Evolutionary conservation across 2,113 vertebrate species (phyloP).

Genomic region (Aleadryas rufinucha): DNA sequence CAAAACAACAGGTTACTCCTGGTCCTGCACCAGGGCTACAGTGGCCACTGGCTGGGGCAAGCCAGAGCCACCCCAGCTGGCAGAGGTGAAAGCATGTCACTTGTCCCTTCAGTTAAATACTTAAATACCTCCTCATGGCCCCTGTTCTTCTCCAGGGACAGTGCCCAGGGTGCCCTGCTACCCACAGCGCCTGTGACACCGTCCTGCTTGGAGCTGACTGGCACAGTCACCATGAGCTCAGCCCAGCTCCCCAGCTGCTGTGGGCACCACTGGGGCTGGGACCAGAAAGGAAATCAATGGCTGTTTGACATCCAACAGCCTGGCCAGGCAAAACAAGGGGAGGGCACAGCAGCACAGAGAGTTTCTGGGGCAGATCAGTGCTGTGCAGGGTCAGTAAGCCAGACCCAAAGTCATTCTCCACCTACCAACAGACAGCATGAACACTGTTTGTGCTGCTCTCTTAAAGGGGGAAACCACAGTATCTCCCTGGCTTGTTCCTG

Average conservation of each 20-base stretch:
- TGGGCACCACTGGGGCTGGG: not conserved
- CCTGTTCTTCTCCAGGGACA: not conserved
- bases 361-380: not conserved
- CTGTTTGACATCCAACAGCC: not conserved
- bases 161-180: not conserved
- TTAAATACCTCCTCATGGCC: fast-evolving
- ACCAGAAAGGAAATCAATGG: not conserved
- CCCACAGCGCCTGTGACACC: not conserved
- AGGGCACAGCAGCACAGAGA: not conserved
- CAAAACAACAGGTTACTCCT: not conserved
- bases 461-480: not conserved
- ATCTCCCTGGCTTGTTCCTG: not conserved
- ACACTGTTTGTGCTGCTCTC: not conserved
- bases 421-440: fast-evolving
- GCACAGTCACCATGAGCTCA: not conserved
- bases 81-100: not conserved
- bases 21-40: not conserved
- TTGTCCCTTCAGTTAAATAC: not conserved
- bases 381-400: not conserved
- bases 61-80: not conserved
- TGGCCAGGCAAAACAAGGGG: not conserved
- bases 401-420: not conserved
- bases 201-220: fast-evolving
- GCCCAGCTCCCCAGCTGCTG: not conserved
- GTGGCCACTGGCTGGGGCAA: not conserved